phyloP scores from a whole-genome alignment of 2,888 invertebrate species.

The Seira sanloemensis region DNA sequence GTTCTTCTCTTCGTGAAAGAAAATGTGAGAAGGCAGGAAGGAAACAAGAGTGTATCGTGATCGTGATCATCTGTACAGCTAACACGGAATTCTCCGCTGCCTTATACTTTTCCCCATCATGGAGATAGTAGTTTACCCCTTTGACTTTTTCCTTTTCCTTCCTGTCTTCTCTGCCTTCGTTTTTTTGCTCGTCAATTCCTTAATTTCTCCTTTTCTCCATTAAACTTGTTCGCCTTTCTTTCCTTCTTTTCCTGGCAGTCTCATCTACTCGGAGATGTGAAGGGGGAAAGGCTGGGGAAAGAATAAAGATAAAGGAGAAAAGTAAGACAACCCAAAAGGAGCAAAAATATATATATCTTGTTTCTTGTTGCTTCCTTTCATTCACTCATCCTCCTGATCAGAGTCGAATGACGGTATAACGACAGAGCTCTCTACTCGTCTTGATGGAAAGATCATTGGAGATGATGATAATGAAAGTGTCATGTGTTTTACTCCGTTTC shows the following conservation, averaged over 20 bases:
- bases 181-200: not conserved
- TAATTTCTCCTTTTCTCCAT: constrained; percentile 23
- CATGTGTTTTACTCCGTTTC: too few relatives aligned
- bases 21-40: not conserved
- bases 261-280: constrained; percentile 26
- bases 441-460: too few relatives aligned
- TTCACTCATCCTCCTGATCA: too few relatives aligned
- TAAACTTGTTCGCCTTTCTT: not conserved
- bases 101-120: not conserved
- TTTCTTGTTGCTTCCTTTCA: constrained; percentile 24
- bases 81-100: not conserved
- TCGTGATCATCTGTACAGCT: not conserved
- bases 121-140: not conserved
- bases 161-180: not conserved
- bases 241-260: constrained; percentile 29
- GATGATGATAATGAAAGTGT: too few relatives aligned
- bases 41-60: not conserved
- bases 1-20: too few relatives aligned
- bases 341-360: constrained; percentile 10
- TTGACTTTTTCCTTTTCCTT: constrained; percentile 3
- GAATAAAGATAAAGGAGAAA: too few relatives aligned
- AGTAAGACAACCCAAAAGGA: not conserved
- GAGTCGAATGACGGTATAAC: too few relatives aligned
- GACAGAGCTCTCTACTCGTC: constrained; percentile 16
- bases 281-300: not conserved